Percentiles rank a stretch among this genome's conserved stretches.
Conservation (phyloP, 2,113 vertebrate genomes). For the Apaloderma vittatum region DNA sequence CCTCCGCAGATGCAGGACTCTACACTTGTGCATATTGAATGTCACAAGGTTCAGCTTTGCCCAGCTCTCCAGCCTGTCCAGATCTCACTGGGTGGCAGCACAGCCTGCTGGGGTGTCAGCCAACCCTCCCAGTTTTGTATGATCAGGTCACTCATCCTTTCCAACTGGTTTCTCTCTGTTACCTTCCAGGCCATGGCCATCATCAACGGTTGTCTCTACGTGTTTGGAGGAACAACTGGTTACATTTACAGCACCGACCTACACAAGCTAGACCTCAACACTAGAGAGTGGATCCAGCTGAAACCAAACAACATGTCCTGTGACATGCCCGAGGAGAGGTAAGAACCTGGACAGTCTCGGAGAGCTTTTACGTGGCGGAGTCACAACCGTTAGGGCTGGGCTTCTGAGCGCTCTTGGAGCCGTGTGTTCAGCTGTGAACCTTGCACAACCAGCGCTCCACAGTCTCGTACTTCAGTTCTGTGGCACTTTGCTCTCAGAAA, state of each 20-base stretch:
- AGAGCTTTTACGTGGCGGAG: background rate
- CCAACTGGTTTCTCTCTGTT: background rate
- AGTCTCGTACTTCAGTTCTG: rapidly evolving
- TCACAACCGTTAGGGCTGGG: background rate
- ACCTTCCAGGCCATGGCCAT: conserved; percentile 94
- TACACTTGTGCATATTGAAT: no score
- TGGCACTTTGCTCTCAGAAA: background rate
- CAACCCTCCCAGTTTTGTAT: no score
- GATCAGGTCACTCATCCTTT: rapidly evolving
- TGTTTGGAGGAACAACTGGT: conserved; percentile 97
- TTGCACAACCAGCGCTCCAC: background rate
- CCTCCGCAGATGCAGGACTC: no score
- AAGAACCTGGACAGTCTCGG: background rate
- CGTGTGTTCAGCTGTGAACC: background rate
- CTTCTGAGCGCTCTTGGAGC: background rate
- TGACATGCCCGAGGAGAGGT: conserved; percentile 96
- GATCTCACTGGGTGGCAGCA: no score
- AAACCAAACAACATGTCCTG: conserved; percentile 94
- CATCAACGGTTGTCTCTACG: conserved; percentile 95
- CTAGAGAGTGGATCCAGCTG: conserved; percentile 94
- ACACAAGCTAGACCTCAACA: conserved; percentile 94
- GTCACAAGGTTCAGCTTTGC: no score
- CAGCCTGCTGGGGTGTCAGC: no score
- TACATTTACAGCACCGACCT: conserved; percentile 98
- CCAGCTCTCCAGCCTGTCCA: no score